Base-by-base conservation (phyloP, 2,797 vertebrate species). In the Muscicapa striata region DNA sequence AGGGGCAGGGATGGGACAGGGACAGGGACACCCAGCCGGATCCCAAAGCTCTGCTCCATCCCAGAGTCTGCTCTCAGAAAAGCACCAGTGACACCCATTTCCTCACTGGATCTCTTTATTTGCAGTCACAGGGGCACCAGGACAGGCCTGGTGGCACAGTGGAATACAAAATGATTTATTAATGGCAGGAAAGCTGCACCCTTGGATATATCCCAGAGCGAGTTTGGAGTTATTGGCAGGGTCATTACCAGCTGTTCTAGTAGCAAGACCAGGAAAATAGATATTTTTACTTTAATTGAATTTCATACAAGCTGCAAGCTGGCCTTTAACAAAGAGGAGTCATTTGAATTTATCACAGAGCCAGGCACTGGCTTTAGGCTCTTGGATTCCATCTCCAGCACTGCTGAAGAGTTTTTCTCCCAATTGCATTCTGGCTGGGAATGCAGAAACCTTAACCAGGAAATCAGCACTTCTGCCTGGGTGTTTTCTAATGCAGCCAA, bases 251-350 rank as follows among this genome's bases (percentile, higher is more conserved):
- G 26, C 72, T 3, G 30, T 62, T 90, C 72, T 80, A 84, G 92
- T 95, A 95, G 62, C 43, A 34, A 64, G 83, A 45, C 58, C 85
- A 86, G 83, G 83, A 95, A 96, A 96, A 95, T 62, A 90, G 74
- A 77, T 91, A 95, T 93, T 96, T 97, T 95, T 90, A 96, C 87
- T 89, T 95, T 95, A 96, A 96, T 93, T 97, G 94, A 94, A 94
- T 96, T 96, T 91, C 51, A 57, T 89, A 41, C 38, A 90, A 94
- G 72, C 67, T 89, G 72, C 83, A 92, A 69, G 64, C 87, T 90
- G 57, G 81, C 91, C 85, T 95, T 95, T 94, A 91, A 59, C 57
- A 83, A 63, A 78, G 62, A 82, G 30, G 36, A 10, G 46, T 64
- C 41, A 20, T 93, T 95, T 94, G 84, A 87, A 93, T 96, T 95